phyloP scores from a whole-genome alignment of 2,888 invertebrate species.

The Athrips mouffetella region DNA sequence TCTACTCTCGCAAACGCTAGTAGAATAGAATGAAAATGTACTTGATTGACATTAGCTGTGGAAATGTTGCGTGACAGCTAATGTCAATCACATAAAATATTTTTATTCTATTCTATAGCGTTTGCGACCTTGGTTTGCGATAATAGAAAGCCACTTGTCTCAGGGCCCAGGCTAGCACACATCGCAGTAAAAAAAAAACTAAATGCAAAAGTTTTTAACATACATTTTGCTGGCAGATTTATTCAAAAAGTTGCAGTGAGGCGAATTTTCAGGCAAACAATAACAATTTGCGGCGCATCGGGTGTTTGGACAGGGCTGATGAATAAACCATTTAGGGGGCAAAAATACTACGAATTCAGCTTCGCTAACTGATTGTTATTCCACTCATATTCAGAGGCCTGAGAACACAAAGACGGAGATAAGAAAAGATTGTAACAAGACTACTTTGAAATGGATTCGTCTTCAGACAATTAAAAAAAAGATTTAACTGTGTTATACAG shows the following conservation, averaged over 20 bases:
- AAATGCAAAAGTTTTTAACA: neutral
- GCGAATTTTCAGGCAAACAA: neutral
- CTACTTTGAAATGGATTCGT: slow-evolving; percentile 10
- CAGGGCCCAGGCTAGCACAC: too few species aligned
- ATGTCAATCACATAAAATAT: too few species aligned
- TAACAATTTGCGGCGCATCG: slow-evolving; percentile 13
- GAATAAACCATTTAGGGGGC: slow-evolving; percentile 16
- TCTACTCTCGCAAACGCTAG: too few species aligned
- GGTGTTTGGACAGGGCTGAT: slow-evolving; percentile 11
- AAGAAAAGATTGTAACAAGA: slow-evolving; percentile 13
- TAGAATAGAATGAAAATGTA: too few species aligned
- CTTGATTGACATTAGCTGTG: too few species aligned
- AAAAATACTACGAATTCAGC: slow-evolving; percentile 12
- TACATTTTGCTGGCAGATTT: too few species aligned
- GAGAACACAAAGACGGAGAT: slow-evolving; percentile 17
- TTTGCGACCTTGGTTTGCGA: too few species aligned
- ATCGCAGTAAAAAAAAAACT: neutral
- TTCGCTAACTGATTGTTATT: slow-evolving; percentile 18
- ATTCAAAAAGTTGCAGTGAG: neutral
- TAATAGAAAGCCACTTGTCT: too few species aligned
- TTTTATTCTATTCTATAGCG: too few species aligned
- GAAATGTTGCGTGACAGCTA: too few species aligned
- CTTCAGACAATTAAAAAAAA: neutral
- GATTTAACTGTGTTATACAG: too few species aligned
- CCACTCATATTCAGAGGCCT: slow-evolving; percentile 16